Base-by-base conservation (phyloP, 2,888 invertebrate species). In the Nasonia oneida region DNA sequence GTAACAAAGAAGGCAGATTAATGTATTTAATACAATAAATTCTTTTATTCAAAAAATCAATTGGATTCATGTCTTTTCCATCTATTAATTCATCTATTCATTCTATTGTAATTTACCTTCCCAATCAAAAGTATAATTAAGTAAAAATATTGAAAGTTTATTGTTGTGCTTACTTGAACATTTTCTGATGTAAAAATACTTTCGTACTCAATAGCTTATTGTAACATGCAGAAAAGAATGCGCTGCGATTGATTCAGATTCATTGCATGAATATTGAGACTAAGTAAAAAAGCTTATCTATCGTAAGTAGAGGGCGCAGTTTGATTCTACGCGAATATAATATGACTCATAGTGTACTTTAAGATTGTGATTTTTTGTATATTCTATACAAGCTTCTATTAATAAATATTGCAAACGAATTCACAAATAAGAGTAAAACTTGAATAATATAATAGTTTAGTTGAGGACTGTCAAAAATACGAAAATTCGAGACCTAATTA, bases 1-100 rank as follows among this genome's bases (percentile, higher is more conserved):
- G 94, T 94, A n/a, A 94, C 96, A 79, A 97, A 97, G 94, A 97
- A 97, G 94, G 94, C 96, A 89, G 97, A 97, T 95, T 97, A 97
- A 96, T 90, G 93, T 93, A 84, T 90, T 87, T 87, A 88, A 77
- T 88, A 88, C 81, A 92, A 91, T 91, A 91, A 92, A 90, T 85
- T 84, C 79, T 86, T 89, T 89, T 88, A 77, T 84, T 86, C 14
- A 80, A 75, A 85, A 85, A 85, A 81, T 15, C 15, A 53, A 67
- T 37, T 57, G 61, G 29, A 77, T 10, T 71, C 74, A 50, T 61
- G 61, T 61, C 12, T 18, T 81, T 77, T 81, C 5, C 29, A 73
- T 37, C 50, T 64, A 39, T 18, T 79, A 67, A 64, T 29, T 57
- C 10, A 47, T 18, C 53, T 0, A 53, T 18, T 53, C 3, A 53